Evolutionary conservation across 1,140 invertebrate genomes (phyloP).

Genomic region (Branchinecta lynchi): DNA sequence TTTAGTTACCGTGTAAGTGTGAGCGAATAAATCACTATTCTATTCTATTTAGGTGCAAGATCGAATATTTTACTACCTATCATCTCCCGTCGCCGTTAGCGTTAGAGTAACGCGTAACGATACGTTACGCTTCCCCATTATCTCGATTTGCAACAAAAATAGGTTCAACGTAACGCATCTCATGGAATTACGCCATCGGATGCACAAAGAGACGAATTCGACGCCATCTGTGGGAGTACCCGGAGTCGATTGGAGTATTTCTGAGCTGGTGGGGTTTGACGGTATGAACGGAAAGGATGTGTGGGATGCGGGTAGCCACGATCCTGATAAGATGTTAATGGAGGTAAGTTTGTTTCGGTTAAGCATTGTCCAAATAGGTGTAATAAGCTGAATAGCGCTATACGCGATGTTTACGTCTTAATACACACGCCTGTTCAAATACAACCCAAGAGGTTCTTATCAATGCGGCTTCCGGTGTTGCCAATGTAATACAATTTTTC

Average conservation of each 20-base stretch:
- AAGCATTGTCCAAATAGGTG: no score
- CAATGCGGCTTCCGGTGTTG: no score
- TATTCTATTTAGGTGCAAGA: conserved; percentile 18
- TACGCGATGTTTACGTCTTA: no score
- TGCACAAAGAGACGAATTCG: not conserved
- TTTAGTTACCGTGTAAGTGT: no score
- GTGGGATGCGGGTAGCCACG: conserved; percentile 19
- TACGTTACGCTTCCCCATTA: conserved; percentile 24
- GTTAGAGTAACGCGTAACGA: conserved; percentile 25
- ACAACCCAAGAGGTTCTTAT: no score
- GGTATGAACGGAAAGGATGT: conserved; percentile 19
- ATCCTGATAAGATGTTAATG: conserved; percentile 10
- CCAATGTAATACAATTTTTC: no score
- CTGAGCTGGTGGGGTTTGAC: conserved; percentile 17
- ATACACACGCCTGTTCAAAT: no score
- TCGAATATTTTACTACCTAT: conserved; percentile 21
- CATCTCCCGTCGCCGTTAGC: conserved; percentile 24
- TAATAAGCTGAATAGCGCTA: no score
- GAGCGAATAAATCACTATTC: no score
- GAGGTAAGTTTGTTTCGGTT: conserved; percentile 16
- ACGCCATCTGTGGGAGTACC: not conserved
- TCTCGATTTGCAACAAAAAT: conserved; percentile 26
- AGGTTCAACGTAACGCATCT: conserved; percentile 21
- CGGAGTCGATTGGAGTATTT: conserved; percentile 15
- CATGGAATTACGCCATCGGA: conserved; percentile 2